Base-by-base conservation (phyloP, 2,888 invertebrate species). In the Fissipunctia ypsillon region DNA sequence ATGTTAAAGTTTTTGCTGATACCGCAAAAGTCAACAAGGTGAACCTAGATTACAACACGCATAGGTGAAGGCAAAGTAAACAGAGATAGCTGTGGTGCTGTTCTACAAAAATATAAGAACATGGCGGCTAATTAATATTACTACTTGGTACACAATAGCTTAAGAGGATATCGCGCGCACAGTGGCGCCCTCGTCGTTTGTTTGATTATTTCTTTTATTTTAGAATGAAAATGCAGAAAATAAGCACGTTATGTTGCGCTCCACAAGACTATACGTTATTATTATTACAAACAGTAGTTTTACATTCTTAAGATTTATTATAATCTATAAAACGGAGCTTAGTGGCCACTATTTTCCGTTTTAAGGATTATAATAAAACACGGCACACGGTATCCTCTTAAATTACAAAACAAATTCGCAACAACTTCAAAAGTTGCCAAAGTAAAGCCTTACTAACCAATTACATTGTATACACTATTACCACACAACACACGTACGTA, bases 401-500 rank as follows among this genome's bases (percentile, higher is more conserved):
- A 81, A 76, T 81, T 52, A 59, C 60, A 56, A 66, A 63, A 63
- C 52, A 3, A 43, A 45, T 54, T 54, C 31, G 66, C 48, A 77
- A 77, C 48, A 45, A 43, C 14, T 66, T 54, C 59, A 50, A 48
- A 56, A 76, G n/a, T 48, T 77, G 57, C 41, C 61, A 68, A 71
- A 69, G 41, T 54, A 48, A 66, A 66, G 41, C 12, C 22, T 60
- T 69, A 54, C 31, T 2, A 66, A 65, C 64, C 52, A 73, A 80
- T 64, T 59, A 81, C 61, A 54, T 54, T 78, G 67, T 56, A 48
- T 61, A 48, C 31, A 61, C 41, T 48, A 81, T 81, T 82, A 60
- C 56, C 61, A 82, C 28, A 66, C 69, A 64, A 50, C 3, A 50
- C 77, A 81, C 77, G 78, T 69, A 28, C 63, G n/a, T 76, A 59